phyloP scores from a whole-genome alignment of 1,140 invertebrate genomes.

The Coboldia fuscipes region DNA sequence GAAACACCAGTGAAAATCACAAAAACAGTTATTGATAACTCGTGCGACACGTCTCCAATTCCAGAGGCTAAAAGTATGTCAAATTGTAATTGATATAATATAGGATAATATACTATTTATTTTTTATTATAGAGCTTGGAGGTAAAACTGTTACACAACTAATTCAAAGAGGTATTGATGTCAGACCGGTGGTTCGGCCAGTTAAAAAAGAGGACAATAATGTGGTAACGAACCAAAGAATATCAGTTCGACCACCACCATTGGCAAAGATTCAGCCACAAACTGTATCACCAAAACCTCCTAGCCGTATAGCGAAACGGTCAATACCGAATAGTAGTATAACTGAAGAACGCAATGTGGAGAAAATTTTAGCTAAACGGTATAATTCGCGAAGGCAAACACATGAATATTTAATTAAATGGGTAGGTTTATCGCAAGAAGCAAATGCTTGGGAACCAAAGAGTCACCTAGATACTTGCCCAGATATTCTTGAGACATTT shows the following conservation, averaged over 20 bases:
- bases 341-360: conserved; percentile 26
- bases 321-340: conserved; percentile 13
- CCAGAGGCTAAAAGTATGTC: too few relatives aligned
- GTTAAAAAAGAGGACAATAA: background rate
- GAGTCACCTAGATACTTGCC: conserved; percentile 46
- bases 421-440: conserved; percentile 52
- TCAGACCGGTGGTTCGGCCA: too few relatives aligned
- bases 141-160: too few relatives aligned
- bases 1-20: conserved; percentile 22
- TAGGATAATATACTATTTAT: too few relatives aligned
- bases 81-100: too few relatives aligned
- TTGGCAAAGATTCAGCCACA: too few relatives aligned
- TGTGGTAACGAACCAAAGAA: background rate
- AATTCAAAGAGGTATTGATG: too few relatives aligned
- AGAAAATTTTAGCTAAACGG: conserved; percentile 59
- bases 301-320: conserved; percentile 14
- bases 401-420: conserved; percentile 61
- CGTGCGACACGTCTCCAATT: conserved; percentile 7
- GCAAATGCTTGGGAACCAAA: conserved; percentile 62
- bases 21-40: conserved; percentile 18
- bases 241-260: background rate
- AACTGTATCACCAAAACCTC: background rate
- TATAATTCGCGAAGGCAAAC: conserved; percentile 54
- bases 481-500: conserved; percentile 52
- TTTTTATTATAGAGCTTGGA: too few relatives aligned